These are phyloP conservation scores for Araneus ventricosus DNA, from an alignment of 1,140 invertebrate species.

Conservation along the genomic window DNA sequence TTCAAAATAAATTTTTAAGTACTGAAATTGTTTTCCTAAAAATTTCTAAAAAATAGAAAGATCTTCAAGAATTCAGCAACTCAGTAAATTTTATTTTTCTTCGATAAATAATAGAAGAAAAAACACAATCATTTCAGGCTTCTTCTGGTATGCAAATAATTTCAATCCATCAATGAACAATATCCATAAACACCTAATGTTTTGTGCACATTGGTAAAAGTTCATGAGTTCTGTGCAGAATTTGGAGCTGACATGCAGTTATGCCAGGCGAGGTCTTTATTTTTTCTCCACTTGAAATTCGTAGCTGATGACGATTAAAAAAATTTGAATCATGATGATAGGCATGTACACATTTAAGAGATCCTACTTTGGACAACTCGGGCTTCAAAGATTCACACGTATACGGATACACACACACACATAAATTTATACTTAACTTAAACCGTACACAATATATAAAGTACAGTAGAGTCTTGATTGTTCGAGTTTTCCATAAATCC, in stretches of 20 bases:
- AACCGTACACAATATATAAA: conserved; percentile 74
- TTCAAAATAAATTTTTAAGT: neutral
- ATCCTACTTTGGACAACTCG: conserved; percentile 46
- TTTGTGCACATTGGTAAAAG: conserved; percentile 52
- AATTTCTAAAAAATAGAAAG: neutral
- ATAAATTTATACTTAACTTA: too few species aligned
- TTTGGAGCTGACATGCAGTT: neutral
- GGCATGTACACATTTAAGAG: conserved; percentile 68
- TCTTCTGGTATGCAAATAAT: neutral
- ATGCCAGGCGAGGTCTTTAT: neutral
- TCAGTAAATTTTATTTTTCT: neutral
- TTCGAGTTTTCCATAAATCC: too few species aligned
- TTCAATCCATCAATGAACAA: neutral
- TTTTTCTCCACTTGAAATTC: neutral
- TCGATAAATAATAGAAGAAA: neutral
- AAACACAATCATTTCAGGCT: conserved; percentile 1
- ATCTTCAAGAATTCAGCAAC: neutral
- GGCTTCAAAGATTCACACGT: conserved; percentile 56
- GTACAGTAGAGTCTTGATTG: too few species aligned
- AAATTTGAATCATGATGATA: conserved; percentile 55
- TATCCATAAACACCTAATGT: neutral
- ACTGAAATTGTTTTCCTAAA: neutral
- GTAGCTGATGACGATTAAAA: conserved; percentile 11
- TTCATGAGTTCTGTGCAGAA: conserved; percentile 18
- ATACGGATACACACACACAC: conserved; percentile 54